Percentiles rank a stretch among this genome's conserved stretches.
phyloP scores from a whole-genome alignment of 2,113 vertebrate genomes.

The Mola mola region DNA sequence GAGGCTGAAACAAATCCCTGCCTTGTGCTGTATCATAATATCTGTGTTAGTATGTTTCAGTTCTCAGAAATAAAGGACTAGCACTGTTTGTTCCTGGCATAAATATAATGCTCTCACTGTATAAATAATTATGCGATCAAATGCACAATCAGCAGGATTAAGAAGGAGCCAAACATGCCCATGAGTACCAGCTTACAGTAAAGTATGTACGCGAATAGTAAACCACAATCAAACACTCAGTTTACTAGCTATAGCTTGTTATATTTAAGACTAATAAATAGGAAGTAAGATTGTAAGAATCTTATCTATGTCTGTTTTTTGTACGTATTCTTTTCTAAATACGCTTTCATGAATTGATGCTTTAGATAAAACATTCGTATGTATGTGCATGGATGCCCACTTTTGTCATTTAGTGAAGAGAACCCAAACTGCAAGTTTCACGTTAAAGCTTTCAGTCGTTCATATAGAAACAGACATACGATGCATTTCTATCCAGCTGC shows the following conservation, averaged over 20 bases:
- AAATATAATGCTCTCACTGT: slow-evolving; percentile 57
- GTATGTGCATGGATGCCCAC: too few relatives aligned
- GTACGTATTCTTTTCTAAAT: too few relatives aligned
- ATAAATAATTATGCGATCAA: slow-evolving; percentile 55
- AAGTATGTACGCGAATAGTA: neutral
- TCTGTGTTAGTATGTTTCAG: slow-evolving; percentile 34
- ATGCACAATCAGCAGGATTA: slow-evolving; percentile 27
- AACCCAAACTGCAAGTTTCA: too few relatives aligned
- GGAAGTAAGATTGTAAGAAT: too few relatives aligned
- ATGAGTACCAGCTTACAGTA: slow-evolving; percentile 8
- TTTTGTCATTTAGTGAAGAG: too few relatives aligned
- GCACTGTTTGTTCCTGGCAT: slow-evolving; percentile 45
- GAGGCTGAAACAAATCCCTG: slow-evolving; percentile 17
- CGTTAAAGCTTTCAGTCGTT: too few relatives aligned
- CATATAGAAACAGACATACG: slow-evolving; percentile 21
- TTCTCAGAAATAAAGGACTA: neutral
- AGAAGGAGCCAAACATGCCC: slow-evolving; percentile 16
- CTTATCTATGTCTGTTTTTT: too few relatives aligned
- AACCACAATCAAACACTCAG: slow-evolving; percentile 1
- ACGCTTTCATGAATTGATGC: too few relatives aligned
- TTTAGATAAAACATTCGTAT: too few relatives aligned
- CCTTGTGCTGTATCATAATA: slow-evolving; percentile 23
- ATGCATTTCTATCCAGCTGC: slow-evolving; percentile 47
- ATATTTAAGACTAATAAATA: too few relatives aligned
- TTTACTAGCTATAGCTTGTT: slow-evolving; percentile 10